Conservation (phyloP, 1,140 invertebrate species). For the Chironomus tepperi region DNA sequence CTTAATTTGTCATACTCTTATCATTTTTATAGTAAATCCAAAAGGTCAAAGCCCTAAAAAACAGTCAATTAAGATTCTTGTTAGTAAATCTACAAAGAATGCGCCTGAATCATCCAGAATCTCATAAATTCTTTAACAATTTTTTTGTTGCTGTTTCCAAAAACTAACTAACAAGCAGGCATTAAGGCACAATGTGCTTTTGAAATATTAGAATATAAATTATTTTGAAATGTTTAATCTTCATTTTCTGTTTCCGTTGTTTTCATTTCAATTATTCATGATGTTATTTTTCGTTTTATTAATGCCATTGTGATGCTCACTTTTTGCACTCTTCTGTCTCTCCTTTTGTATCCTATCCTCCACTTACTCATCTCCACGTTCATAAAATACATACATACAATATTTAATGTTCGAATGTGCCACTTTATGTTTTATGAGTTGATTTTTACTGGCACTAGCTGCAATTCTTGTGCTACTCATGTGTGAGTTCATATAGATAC, state of each 20-base stretch:
- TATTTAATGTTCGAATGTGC: neutral
- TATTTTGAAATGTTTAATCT: slow-evolving; percentile 23
- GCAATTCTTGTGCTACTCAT: no score
- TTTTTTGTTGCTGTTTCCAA: no score
- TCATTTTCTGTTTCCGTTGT: slow-evolving; percentile 4
- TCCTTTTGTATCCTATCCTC: no score
- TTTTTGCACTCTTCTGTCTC: neutral
- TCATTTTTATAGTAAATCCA: no score
- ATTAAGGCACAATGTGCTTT: neutral
- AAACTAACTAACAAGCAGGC: neutral
- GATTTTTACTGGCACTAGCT: neutral
- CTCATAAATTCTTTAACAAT: no score
- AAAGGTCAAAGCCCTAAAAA: no score
- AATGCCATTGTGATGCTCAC: slow-evolving; percentile 1
- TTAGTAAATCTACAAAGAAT: no score
- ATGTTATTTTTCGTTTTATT: neutral
- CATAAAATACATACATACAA: neutral
- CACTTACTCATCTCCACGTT: neutral
- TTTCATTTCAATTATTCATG: slow-evolving; percentile 17
- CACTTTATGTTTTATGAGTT: slow-evolving; percentile 6
- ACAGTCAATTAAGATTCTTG: no score
- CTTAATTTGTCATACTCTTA: no score
- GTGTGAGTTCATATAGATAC: neutral
- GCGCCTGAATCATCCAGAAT: no score
- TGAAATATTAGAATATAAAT: slow-evolving; percentile 24